Evolutionary conservation across 2,113 vertebrate species (phyloP).

Genomic region (Bujurquina vittata): DNA sequence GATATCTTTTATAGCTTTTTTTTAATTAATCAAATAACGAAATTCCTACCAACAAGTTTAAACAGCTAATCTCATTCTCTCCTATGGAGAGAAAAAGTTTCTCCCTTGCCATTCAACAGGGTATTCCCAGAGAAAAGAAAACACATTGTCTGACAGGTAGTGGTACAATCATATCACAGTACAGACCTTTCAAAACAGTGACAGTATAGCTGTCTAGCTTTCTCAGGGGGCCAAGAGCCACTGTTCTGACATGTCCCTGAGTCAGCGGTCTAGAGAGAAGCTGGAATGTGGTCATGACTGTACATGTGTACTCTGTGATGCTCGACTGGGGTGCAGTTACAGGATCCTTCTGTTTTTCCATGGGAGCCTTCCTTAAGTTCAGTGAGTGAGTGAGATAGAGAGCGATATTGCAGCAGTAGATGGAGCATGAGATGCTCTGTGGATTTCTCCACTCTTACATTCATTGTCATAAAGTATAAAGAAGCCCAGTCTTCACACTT

Average conservation of each 20-base stretch:
- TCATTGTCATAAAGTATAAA: conserved; percentile 18
- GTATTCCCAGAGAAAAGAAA: neutral
- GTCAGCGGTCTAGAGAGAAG: conserved; percentile 59
- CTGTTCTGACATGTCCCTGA: conserved; percentile 68
- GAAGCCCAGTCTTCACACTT: neutral
- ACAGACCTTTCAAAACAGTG: conserved; percentile 45
- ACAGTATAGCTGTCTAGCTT: conserved; percentile 42
- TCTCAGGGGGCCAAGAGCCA: conserved; percentile 45
- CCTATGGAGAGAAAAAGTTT: neutral
- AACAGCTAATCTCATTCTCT: neutral
- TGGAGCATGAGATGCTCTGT: neutral
- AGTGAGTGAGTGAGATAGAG: conserved; percentile 21
- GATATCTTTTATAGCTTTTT: neutral
- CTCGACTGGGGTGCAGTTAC: conserved; percentile 49
- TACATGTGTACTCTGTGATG: conserved; percentile 57
- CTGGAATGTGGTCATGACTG: conserved; percentile 74
- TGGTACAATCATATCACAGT: conserved; percentile 8
- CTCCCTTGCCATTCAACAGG: neutral
- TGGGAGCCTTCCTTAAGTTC: neutral
- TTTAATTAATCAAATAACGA: neutral
- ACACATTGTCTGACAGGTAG: conserved; percentile 22
- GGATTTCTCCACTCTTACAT: neutral
- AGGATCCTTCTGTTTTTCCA: conserved; percentile 16
- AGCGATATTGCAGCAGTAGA: neutral
- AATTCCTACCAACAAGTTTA: conserved; percentile 6